These are phyloP conservation scores for Scrobipalpa costella DNA, from an alignment of 2,888 invertebrate species.

Conservation along the genomic window DNA sequence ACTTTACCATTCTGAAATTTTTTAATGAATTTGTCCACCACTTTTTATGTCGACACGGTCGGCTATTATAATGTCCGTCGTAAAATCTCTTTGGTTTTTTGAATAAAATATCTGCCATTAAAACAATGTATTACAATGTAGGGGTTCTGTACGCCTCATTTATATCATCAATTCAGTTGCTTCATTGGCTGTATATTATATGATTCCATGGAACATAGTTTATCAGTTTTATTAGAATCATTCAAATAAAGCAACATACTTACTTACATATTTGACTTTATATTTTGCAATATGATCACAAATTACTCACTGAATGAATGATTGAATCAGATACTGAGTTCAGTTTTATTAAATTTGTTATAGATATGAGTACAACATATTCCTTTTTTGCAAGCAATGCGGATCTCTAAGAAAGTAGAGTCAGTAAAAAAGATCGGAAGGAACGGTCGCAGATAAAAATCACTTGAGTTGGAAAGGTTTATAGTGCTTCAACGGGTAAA, in stretches of 20 bases:
- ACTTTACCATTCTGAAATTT: conserved; percentile 5
- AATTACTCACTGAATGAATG: too few species aligned
- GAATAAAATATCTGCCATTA: conserved; percentile 3
- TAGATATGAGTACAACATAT: neutral
- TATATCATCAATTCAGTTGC: too few species aligned
- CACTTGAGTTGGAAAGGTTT: conserved; percentile 26
- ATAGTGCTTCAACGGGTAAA: conserved; percentile 21
- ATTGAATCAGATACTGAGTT: too few species aligned
- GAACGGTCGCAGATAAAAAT: conserved; percentile 32
- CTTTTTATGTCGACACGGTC: conserved; percentile 20
- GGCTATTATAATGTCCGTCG: conserved; percentile 23
- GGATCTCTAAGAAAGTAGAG: conserved; percentile 1
- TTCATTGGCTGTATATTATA: too few species aligned
- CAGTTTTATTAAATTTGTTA: too few species aligned
- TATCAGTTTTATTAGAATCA: too few species aligned
- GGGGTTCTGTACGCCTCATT: neutral
- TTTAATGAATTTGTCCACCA: neutral
- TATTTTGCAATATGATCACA: too few species aligned
- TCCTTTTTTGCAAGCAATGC: neutral
- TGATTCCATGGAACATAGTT: too few species aligned
- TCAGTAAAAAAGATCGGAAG: conserved; percentile 30
- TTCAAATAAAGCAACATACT: too few species aligned
- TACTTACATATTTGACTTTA: too few species aligned
- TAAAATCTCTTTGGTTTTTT: conserved; percentile 23
- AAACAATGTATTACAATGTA: neutral